These are phyloP conservation scores for Xerus rutilus DNA, from an alignment of 2,797 vertebrate genomes.

Conservation along the genomic window DNA sequence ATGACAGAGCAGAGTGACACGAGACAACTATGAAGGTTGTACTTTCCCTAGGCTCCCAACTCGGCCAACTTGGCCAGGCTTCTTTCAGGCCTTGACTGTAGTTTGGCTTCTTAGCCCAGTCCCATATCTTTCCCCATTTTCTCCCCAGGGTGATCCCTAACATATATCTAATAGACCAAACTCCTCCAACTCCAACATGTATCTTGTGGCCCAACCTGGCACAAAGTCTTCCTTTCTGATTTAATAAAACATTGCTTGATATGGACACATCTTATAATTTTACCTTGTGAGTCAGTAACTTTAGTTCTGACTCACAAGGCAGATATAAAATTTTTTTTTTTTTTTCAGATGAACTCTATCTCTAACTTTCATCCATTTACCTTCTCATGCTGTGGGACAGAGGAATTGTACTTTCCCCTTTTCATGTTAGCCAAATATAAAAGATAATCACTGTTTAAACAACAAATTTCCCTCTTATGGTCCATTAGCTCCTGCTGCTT, in stretches of 20 bases:
- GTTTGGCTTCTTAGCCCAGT: neutral
- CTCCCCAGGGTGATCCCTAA: neutral
- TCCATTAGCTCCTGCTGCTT: slow-evolving; percentile 78
- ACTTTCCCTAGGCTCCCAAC: neutral
- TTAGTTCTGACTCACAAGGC: slow-evolving; percentile 20
- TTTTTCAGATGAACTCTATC: slow-evolving; percentile 39
- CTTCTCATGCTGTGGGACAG: slow-evolving; percentile 51
- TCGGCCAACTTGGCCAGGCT: rapidly evolving
- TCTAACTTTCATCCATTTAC: slow-evolving; percentile 29
- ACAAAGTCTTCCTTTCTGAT: neutral
- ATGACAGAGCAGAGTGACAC: neutral
- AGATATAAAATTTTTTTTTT: neutral
- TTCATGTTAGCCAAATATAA: slow-evolving; percentile 58
- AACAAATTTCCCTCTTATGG: slow-evolving; percentile 76
- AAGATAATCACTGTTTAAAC: slow-evolving; percentile 81
- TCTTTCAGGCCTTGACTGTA: neutral
- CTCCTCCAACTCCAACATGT: neutral
- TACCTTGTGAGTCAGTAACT: neutral
- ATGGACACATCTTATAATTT: neutral
- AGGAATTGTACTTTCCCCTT: slow-evolving; percentile 60
- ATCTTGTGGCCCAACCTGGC: neutral
- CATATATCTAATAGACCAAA: neutral
- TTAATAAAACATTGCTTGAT: neutral
- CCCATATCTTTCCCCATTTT: too few relatives aligned
- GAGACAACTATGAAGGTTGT: neutral